Conservation (phyloP, 2,113 vertebrate species). For the Ochotona curzoniae region DNA sequence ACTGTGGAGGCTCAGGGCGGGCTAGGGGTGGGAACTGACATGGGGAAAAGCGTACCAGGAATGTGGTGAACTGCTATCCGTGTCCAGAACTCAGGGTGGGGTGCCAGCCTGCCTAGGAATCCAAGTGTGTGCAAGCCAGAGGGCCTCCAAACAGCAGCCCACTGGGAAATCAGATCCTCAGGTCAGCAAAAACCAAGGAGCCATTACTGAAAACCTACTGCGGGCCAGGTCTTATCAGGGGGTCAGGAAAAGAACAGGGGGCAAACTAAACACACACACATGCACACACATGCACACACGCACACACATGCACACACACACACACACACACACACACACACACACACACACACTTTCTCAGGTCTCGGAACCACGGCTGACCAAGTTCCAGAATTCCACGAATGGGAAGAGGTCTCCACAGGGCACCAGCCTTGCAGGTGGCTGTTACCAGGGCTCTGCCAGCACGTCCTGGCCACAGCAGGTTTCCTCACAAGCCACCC, state of each 20-base stretch:
- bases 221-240: neutral
- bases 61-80: neutral
- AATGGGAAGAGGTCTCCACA: neutral
- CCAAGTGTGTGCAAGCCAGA: neutral
- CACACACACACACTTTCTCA: neutral
- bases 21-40: too few species aligned
- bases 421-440: too few species aligned
- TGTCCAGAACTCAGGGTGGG: rapidly evolving
- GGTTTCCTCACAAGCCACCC: neutral
- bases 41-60: too few species aligned
- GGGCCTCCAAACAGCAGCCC: neutral
- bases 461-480: neutral
- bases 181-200: neutral
- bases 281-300: too few species aligned
- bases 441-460: too few species aligned
- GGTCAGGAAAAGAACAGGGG: neutral
- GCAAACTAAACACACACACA: neutral
- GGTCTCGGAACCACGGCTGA: neutral
- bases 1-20: neutral
- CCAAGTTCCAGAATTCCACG: neutral
- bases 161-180: neutral
- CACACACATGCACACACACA: too few species aligned
- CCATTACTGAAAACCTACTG: neutral
- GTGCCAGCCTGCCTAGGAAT: rapidly evolving
- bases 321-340: too few species aligned